A percentile compares a stretch with the other conserved stretches of the same genome.
phyloP scores from a whole-genome alignment of 2,797 vertebrate species.

The Ctenopoma multispine region DNA sequence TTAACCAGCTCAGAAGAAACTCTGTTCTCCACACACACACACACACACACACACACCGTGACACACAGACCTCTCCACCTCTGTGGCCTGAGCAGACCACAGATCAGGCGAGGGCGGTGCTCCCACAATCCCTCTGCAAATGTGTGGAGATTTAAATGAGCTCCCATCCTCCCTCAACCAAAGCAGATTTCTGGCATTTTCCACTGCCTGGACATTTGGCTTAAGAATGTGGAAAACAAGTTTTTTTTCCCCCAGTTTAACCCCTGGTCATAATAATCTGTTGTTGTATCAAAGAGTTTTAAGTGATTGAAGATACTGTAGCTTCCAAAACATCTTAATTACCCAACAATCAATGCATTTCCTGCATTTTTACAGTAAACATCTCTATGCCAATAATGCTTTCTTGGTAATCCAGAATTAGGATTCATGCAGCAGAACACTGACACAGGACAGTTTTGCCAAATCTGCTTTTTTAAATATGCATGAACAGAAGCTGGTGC shows the following conservation, averaged over 20 bases:
- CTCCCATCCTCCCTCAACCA: conserved; percentile 21
- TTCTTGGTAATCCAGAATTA: conserved; percentile 23
- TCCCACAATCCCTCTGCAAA: conserved; percentile 44
- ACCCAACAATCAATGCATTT: conserved; percentile 3
- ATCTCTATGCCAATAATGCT: conserved; percentile 3
- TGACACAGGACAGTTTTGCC: conserved; percentile 43
- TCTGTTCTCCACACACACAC: conserved; percentile 1
- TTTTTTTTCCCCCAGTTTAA: conserved; percentile 6
- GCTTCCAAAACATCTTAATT: conserved; percentile 28
- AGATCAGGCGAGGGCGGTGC: conserved; percentile 33
- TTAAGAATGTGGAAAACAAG: conserved; percentile 46
- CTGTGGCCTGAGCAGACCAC: conserved; percentile 24
- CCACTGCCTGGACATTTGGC: conserved; percentile 23
- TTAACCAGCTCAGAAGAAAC: conserved; percentile 33
- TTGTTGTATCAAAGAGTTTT: conserved; percentile 13
- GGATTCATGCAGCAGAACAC: conserved; percentile 40
- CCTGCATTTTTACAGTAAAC: conserved; percentile 18
- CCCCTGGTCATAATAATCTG: conserved; percentile 9
- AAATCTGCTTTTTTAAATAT: conserved; percentile 65
- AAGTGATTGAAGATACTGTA: conserved; percentile 1
- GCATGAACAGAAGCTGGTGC: conserved; percentile 48
- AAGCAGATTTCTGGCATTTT: conserved; percentile 49
- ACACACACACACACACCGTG: conserved; percentile 5
- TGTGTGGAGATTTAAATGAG: conserved; percentile 48
- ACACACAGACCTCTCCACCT: conserved; percentile 36